Conservation (phyloP, 2,797 vertebrate species). For the Silurus aristotelis region DNA sequence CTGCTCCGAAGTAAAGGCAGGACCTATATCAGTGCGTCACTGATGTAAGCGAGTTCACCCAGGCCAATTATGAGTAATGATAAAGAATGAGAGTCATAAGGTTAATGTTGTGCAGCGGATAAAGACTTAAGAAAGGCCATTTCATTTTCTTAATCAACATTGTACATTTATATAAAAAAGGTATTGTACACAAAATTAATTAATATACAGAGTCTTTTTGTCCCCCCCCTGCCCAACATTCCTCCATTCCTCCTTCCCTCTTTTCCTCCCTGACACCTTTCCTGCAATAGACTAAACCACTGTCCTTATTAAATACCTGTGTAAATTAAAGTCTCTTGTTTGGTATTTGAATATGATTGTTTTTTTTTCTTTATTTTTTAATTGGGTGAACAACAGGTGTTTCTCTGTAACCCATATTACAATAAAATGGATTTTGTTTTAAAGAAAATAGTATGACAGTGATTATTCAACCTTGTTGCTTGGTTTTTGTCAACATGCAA, state of each 20-base stretch:
- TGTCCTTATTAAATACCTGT: slow-evolving; percentile 76
- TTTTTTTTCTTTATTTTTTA: slow-evolving; percentile 72
- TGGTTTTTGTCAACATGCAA: neutral
- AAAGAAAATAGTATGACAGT: slow-evolving; percentile 51
- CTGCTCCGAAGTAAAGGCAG: slow-evolving; percentile 68
- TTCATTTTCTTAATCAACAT: slow-evolving; percentile 62
- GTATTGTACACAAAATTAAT: slow-evolving; percentile 59
- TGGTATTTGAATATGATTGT: slow-evolving; percentile 60
- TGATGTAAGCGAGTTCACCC: slow-evolving; percentile 56
- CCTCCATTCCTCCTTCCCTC: neutral
- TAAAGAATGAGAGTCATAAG: slow-evolving; percentile 61
- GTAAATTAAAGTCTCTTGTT: slow-evolving; percentile 76
- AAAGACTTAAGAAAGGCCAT: slow-evolving; percentile 60
- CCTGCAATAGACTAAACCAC: slow-evolving; percentile 73
- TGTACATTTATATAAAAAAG: slow-evolving; percentile 59
- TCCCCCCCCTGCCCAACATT: slow-evolving; percentile 26
- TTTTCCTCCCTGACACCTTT: slow-evolving; percentile 17
- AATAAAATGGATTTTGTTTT: slow-evolving; percentile 82
- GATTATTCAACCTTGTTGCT: neutral
- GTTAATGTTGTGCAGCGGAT: slow-evolving; percentile 60
- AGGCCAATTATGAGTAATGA: slow-evolving; percentile 67
- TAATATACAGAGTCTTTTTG: slow-evolving; percentile 65
- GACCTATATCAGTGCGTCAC: slow-evolving; percentile 70
- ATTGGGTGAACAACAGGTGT: slow-evolving; percentile 77
- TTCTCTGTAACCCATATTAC: slow-evolving; percentile 81